phyloP scores from a whole-genome alignment of 2,113 vertebrate genomes.

The Gila orcuttii region DNA sequence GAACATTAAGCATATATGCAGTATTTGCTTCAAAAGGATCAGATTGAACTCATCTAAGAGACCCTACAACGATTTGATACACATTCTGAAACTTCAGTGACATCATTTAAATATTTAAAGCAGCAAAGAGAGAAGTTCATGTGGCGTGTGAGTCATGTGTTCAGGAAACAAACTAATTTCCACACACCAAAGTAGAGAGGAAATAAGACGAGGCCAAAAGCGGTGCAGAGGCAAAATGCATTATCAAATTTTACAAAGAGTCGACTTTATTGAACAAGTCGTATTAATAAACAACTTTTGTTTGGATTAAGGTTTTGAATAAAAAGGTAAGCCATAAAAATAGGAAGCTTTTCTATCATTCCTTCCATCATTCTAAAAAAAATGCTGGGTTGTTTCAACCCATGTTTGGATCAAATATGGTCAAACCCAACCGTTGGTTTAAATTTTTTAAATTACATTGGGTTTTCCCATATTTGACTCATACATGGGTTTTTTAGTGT shows the following conservation, averaged over 20 bases:
- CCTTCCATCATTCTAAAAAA: too few species aligned
- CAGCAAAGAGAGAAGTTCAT: not conserved
- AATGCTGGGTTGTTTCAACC: too few species aligned
- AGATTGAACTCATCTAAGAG: too few species aligned
- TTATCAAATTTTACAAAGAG: not conserved
- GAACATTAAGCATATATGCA: not conserved
- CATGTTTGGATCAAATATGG: too few species aligned
- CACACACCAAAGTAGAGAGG: not conserved
- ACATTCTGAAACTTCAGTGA: not conserved
- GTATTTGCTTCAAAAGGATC: not conserved
- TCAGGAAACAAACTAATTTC: not conserved
- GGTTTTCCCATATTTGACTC: too few species aligned
- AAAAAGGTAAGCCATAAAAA: not conserved
- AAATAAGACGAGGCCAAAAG: not conserved
- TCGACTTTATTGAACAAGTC: not conserved
- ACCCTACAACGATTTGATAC: not conserved
- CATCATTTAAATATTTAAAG: not conserved
- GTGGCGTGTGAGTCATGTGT: not conserved
- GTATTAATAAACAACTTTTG: not conserved
- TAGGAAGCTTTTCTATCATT: not conserved
- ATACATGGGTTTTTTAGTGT: too few species aligned
- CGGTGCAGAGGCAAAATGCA: not conserved
- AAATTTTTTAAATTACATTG: too few species aligned
- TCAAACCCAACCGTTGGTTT: too few species aligned
- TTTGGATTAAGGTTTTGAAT: not conserved